Conservation (phyloP, 2,888 invertebrate species). For the Octodonta nipae region DNA sequence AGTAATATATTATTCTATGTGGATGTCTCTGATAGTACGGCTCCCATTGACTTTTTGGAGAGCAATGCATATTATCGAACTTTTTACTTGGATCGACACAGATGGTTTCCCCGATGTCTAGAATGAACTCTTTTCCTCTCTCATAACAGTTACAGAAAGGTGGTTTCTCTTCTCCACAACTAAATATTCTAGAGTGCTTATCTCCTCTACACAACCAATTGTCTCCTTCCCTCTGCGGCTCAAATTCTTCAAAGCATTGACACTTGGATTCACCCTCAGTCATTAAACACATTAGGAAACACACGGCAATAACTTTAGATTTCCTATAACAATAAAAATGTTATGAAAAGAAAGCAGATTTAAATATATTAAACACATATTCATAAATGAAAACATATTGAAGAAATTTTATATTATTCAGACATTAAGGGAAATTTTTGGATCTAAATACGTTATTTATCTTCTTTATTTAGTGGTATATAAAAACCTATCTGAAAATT, state of each 20-base stretch:
- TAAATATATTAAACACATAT: too few relatives aligned
- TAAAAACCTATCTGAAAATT: too few relatives aligned
- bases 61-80: slow-evolving; percentile 12
- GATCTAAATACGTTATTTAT: too few relatives aligned
- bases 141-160: slow-evolving; percentile 20
- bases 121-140: slow-evolving; percentile 14
- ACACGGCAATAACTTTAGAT: too few relatives aligned
- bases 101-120: slow-evolving; percentile 22
- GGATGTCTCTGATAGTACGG: slow-evolving; percentile 17
- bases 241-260: slow-evolving; percentile 23
- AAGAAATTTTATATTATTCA: too few relatives aligned
- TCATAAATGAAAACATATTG: too few relatives aligned
- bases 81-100: slow-evolving; percentile 10
- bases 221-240: slow-evolving; percentile 15
- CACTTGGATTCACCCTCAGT: too few relatives aligned
- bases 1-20: slow-evolving; percentile 8
- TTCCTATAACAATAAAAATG: too few relatives aligned
- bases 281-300: too few relatives aligned
- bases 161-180: slow-evolving; percentile 21
- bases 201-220: slow-evolving; percentile 19
- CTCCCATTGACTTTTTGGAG: slow-evolving; percentile 16
- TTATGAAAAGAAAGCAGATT: too few relatives aligned
- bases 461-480: too few relatives aligned
- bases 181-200: slow-evolving; percentile 18
- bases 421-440: too few relatives aligned